These are phyloP conservation scores for Brachionus paranguensis DNA, from an alignment of 1,140 invertebrate genomes.

Conservation along the genomic window DNA sequence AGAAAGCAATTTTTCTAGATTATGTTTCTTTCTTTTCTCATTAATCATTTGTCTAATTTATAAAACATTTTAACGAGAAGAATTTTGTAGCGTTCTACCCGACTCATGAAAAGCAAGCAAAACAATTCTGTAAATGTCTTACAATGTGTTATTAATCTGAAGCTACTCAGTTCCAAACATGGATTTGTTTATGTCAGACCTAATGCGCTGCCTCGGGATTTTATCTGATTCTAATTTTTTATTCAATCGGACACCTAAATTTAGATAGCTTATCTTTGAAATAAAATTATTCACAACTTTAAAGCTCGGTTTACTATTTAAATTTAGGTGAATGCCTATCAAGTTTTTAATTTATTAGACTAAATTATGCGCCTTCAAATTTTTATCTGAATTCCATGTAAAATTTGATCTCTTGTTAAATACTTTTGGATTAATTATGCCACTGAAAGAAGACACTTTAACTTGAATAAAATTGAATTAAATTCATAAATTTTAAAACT, in stretches of 20 bases:
- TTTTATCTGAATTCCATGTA: background rate
- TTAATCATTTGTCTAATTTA: conserved; percentile 2
- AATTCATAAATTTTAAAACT: too few relatives aligned
- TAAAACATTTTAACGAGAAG: background rate
- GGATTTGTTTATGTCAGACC: background rate
- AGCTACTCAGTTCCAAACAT: background rate
- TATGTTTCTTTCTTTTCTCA: background rate
- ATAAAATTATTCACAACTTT: background rate
- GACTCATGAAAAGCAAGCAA: background rate
- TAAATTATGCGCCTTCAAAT: background rate
- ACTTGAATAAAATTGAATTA: background rate
- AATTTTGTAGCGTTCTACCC: background rate
- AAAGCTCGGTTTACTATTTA: background rate
- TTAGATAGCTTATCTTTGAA: background rate
- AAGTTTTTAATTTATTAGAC: background rate
- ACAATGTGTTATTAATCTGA: background rate
- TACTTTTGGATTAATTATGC: background rate
- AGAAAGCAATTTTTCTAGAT: background rate
- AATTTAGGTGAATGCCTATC: background rate
- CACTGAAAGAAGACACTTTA: background rate
- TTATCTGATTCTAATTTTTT: background rate
- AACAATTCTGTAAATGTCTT: background rate
- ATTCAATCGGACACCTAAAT: background rate
- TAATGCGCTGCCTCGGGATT: background rate
- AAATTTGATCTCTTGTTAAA: background rate